Evolutionary conservation across 2,797 vertebrate genomes (phyloP).

Genomic region (Phalanger gymnotis): DNA sequence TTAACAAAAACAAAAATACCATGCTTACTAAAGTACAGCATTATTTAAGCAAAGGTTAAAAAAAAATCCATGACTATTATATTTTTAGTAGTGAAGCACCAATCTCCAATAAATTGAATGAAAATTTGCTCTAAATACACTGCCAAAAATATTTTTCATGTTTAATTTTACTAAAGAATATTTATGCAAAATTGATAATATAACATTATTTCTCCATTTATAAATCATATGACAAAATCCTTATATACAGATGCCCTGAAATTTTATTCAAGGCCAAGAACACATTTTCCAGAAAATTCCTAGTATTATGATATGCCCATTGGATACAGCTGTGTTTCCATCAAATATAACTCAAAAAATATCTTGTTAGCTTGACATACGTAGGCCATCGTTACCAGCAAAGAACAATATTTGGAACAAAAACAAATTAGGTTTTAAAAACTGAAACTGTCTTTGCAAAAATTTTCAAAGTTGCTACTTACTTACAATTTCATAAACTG

Average conservation of each 20-base stretch:
- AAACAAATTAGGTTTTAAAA: constrained; percentile 52
- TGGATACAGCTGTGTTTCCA: constrained; percentile 7
- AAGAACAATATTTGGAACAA: constrained; percentile 12
- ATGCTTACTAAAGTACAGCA: constrained; percentile 58
- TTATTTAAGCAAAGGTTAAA: constrained; percentile 23
- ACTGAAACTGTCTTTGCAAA: constrained; percentile 33
- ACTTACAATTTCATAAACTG: constrained; percentile 9
- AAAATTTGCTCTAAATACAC: constrained; percentile 35
- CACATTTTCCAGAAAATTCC: constrained; percentile 52
- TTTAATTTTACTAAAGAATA: constrained; percentile 36
- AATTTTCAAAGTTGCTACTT: constrained; percentile 39
- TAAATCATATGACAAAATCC: neutral
- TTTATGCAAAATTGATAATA: constrained; percentile 40
- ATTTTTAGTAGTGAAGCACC: constrained; percentile 46
- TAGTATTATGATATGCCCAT: constrained; percentile 9
- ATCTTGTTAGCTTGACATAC: constrained; percentile 19
- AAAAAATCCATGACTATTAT: constrained; percentile 43
- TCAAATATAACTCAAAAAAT: constrained; percentile 24
- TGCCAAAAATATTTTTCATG: constrained; percentile 33
- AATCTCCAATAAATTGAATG: constrained; percentile 42
- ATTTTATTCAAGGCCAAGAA: constrained; percentile 43
- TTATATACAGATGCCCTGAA: neutral
- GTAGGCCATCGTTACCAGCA: neutral
- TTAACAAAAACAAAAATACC: constrained; percentile 35
- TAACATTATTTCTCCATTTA: constrained; percentile 21